Evolutionary conservation across 1,140 invertebrate genomes (phyloP), one percentile per base, ranked within the genome.

Genomic region (Drosophila lacteicornis): DNA sequence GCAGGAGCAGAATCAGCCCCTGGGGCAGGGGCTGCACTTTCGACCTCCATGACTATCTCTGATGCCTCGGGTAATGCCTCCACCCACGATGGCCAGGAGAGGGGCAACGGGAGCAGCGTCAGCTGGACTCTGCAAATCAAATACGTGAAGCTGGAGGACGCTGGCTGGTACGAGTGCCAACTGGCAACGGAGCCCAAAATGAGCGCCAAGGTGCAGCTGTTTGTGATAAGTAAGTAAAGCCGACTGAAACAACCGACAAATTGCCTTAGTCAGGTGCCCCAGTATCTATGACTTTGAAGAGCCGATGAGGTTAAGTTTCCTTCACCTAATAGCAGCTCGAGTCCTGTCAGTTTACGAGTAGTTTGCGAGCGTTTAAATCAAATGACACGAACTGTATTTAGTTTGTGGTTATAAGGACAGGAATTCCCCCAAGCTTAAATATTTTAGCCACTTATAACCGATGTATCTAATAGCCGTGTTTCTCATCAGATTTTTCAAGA

Each of bases 111-210:
- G 56, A 95, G 95, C 19, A 96, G 97, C 93, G 55, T 86, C 30
- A 97, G 96, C 68, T 98, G 97, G 97, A 98, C 97, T 9, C 94
- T 98, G 70, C 96, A 97, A 93, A 96, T 97, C 49, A 95, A 96
- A 82, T 95, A 91, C 53, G 90, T 86, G 12, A 94, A 95, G 82
- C 91, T 94, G 30, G 91, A 94, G 56, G 96, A 96, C 87, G 94
- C 94, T 7, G 96, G 96, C 13, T 92, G 94, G 74, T 96, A 96
- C 92, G 96, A 96, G 87, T 96, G 96, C 85, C 95, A 96, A 93
- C 94, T 96, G 66, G 95, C 95, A 78, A 96, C 95, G 2, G 95
- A 95, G 88, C 95, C 95, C 27, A 95, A 96, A 91, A 94, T 95
- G 86, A 95, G 95, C 86, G 94, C 95, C 83, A 94, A 95, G 86